phyloP scores from a whole-genome alignment of 2,888 invertebrate species.

The Lissonota sp. region DNA sequence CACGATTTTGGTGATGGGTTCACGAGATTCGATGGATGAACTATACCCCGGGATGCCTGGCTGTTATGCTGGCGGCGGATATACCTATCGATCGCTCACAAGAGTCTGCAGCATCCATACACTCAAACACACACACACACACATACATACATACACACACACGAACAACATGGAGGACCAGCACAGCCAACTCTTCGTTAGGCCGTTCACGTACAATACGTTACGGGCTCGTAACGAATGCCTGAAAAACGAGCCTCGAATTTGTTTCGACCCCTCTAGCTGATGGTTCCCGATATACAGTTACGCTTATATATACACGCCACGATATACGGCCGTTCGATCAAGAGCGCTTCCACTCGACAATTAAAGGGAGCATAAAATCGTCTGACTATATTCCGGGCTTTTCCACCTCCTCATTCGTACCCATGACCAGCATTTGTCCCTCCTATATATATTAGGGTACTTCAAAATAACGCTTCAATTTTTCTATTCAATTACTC shows the following conservation, averaged over 20 bases:
- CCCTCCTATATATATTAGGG: not conserved
- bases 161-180: constrained; percentile 16
- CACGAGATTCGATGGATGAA: constrained; percentile 63
- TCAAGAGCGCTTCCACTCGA: constrained; percentile 58
- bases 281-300: constrained; percentile 1
- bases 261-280: constrained; percentile 58
- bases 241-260: constrained; percentile 65
- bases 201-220: constrained; percentile 62
- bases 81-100: constrained; percentile 49
- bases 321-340: constrained; percentile 32
- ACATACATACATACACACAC: constrained; percentile 10
- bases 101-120: constrained; percentile 32
- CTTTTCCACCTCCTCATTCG: constrained; percentile 58
- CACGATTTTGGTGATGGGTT: constrained; percentile 60
- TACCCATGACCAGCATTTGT: constrained; percentile 19
- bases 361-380: constrained; percentile 65
- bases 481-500: too few relatives aligned
- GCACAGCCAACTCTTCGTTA: constrained; percentile 55
- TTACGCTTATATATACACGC: not conserved
- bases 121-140: not conserved
- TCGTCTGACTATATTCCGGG: constrained; percentile 53
- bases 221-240: constrained; percentile 63
- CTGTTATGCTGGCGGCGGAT: constrained; percentile 38
- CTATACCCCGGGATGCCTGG: constrained; percentile 34
- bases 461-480: too few relatives aligned